Evolutionary conservation across 2,888 invertebrate genomes (phyloP).

Genomic region (Argyresthia albistria): DNA sequence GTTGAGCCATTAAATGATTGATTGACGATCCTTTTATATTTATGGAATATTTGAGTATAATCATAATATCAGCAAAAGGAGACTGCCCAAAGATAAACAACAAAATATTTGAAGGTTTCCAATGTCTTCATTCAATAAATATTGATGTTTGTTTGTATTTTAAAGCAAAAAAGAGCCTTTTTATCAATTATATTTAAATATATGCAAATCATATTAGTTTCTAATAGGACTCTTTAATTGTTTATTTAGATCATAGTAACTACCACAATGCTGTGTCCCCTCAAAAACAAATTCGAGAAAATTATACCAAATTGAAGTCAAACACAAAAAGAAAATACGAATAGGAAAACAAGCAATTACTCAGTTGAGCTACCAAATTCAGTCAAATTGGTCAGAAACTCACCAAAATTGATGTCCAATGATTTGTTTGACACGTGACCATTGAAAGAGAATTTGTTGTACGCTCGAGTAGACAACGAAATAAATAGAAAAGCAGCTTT

Average conservation of each 20-base stretch:
- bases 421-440: conserved; percentile 6
- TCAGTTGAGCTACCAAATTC: not conserved
- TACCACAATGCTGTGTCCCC: not conserved
- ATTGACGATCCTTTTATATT: not conserved
- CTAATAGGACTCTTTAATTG: no score
- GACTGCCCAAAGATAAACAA: no score
- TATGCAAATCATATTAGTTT: no score
- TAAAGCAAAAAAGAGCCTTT: no score
- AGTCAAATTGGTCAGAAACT: not conserved
- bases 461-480: not conserved
- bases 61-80: no score
- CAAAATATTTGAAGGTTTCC: no score
- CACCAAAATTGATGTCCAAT: not conserved
- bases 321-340: not conserved
- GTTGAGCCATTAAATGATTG: not conserved
- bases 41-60: no score
- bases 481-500: not conserved
- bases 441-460: not conserved
- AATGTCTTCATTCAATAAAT: no score
- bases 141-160: no score
- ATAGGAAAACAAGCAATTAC: not conserved
- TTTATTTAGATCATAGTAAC: no score
- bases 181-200: no score
- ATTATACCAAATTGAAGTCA: not conserved
- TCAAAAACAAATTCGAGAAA: not conserved